Evolutionary conservation across 2,113 vertebrate genomes (phyloP), one percentile per base, ranked within the genome.

Genomic region (Ptilorrhoa leucosticta): DNA sequence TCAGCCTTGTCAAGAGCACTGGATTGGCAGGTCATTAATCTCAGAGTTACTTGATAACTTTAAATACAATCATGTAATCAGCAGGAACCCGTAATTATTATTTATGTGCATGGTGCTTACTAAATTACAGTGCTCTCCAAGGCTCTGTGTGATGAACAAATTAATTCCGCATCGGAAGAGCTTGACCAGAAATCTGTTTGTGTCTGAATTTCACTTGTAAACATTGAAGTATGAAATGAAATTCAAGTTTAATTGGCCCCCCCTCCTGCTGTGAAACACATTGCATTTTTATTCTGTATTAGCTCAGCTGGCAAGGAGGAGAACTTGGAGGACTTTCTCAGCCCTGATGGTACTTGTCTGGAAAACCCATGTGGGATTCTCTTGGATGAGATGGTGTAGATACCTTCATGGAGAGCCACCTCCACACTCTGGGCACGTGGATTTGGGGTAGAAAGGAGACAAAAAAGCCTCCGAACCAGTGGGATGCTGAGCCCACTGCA

Each of bases 161-260:
- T 95, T 96, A 88, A 90, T 94, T 95, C 82, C 66, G 71, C 68
- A 86, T 4, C 2, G 7, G 68, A 93, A 92, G 51, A 89, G 31
- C 92, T 93, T 97, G 94, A 93, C 88, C 96, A 93, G 88, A 93
- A 89, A 78, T 75, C 63, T 81, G 84, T 73, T 93, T 91, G 71
- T 77, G 79, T 95, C 90, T 88, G 60, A 88, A 78, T 94, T 93
- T 87, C 69, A 44, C 71, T 75, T 15, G 15, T 78, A 95, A 95
- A 96, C 90, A 92, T 30, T 75, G 88, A 90, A 81, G 48, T 65
- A 63, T 75, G 88, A 90, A 80, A 78, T 57, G 64, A 90, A 81
- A 94, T 79, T 78, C 0, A 0, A 64, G 61, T 92, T 87, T 92
- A 93, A 95, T 94, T 94, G 47, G 39, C 42, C 23, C 39, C 60